Percentiles rank a stretch among this genome's conserved stretches.
Evolutionary conservation across 2,797 vertebrate species (phyloP).

Genomic region (Manis javanica): DNA sequence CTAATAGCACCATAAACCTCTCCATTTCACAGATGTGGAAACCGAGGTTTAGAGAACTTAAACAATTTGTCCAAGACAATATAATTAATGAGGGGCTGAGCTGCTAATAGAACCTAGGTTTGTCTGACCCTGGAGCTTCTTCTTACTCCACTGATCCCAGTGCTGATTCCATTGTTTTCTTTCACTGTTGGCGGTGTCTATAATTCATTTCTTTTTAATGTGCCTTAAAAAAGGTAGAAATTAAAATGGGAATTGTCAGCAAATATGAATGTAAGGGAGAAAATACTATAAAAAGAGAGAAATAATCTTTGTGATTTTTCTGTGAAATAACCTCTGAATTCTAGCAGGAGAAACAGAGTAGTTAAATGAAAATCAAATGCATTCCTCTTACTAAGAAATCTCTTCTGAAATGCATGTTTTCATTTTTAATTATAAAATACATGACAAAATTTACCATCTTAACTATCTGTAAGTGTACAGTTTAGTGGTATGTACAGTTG

Average conservation of each 20-base stretch:
- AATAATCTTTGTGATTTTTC: conserved; percentile 27
- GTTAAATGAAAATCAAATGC: conserved; percentile 88
- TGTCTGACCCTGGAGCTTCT: background rate
- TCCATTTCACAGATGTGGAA: background rate
- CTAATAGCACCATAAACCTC: background rate
- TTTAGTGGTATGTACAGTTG: background rate
- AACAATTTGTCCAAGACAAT: background rate
- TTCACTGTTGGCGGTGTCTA: background rate
- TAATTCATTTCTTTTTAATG: conserved; percentile 22
- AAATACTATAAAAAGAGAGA: background rate
- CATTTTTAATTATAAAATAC: background rate
- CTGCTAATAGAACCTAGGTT: background rate
- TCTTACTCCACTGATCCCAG: background rate
- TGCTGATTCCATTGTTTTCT: background rate
- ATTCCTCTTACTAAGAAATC: conserved; percentile 88
- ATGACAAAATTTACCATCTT: background rate
- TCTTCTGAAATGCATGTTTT: conserved; percentile 42
- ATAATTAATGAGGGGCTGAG: background rate
- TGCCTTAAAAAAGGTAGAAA: conserved; percentile 1
- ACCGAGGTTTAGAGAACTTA: conserved; percentile 10
- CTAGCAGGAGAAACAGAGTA: conserved; percentile 89
- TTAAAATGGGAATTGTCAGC: background rate
- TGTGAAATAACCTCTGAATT: conserved; percentile 86
- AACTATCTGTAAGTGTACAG: background rate
- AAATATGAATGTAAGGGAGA: background rate